A percentile compares a stretch with the other conserved stretches of the same genome.
Conservation (phyloP, 2,113 vertebrate genomes). For the Corythaixoides concolor region DNA sequence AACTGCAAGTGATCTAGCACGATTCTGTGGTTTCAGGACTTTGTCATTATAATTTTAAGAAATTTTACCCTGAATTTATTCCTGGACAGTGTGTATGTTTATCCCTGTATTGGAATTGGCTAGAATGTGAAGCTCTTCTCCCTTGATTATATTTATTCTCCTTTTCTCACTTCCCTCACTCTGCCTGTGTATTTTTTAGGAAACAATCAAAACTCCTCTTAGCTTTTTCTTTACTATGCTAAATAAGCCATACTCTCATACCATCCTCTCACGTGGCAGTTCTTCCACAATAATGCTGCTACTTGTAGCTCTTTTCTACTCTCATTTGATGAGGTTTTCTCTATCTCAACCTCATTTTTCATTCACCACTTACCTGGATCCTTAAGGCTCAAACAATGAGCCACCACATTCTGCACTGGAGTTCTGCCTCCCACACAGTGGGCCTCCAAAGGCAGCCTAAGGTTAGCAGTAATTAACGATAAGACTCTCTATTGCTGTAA, state of each 20-base stretch:
- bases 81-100: neutral
- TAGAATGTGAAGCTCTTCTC: neutral
- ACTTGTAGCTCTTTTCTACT: neutral
- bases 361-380: neutral
- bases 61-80: neutral
- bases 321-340: neutral
- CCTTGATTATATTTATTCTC: constrained; percentile 8
- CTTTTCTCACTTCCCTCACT: constrained; percentile 28
- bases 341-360: neutral
- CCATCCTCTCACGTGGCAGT: neutral
- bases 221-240: constrained; percentile 3
- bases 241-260: neutral
- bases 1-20: neutral
- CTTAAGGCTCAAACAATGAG: neutral
- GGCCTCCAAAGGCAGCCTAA: neutral
- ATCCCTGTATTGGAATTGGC: neutral
- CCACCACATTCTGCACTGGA: neutral
- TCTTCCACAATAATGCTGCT: neutral
- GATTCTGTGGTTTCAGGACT: neutral
- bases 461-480: neutral
- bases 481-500: neutral
- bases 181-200: constrained; percentile 16
- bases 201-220: constrained; percentile 26
- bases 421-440: neutral
- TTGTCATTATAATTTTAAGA: neutral